Conservation (phyloP, 2,797 vertebrate genomes). For the Bufotes viridis region DNA sequence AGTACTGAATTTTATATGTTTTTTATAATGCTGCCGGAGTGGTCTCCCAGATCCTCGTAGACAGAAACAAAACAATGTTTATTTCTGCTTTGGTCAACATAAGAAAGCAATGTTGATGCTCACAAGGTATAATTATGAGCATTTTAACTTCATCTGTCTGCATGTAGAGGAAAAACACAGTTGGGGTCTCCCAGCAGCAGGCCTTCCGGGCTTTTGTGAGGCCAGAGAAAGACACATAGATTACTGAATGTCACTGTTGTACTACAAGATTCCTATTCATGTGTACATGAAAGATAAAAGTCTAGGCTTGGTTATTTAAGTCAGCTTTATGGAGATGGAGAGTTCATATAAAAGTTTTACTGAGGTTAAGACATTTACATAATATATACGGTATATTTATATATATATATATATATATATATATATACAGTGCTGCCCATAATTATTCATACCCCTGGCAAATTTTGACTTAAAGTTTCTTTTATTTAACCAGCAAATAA, state of each 20-base stretch:
- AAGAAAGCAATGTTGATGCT: neutral
- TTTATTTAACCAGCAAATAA: too few relatives aligned
- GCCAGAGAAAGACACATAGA: slow-evolving; percentile 14
- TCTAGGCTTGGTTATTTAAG: slow-evolving; percentile 31
- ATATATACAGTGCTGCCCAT: too few relatives aligned
- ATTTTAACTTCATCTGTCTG: slow-evolving; percentile 54
- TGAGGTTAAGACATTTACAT: neutral
- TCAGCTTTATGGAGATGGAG: neutral
- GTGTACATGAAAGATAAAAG: slow-evolving; percentile 27
- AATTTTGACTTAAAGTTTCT: too few relatives aligned
- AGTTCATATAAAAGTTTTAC: neutral
- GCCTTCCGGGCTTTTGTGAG: neutral
- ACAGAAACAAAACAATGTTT: slow-evolving; percentile 21
- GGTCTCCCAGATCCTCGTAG: neutral
- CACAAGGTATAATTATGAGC: slow-evolving; percentile 39
- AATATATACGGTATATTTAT: too few relatives aligned
- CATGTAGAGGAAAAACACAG: slow-evolving; percentile 35
- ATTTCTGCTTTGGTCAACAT: slow-evolving; percentile 29
- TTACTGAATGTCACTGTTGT: slow-evolving; percentile 51
- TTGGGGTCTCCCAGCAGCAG: slow-evolving; percentile 48
- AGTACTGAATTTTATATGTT: neutral
- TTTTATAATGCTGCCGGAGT: neutral
- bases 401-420: too few relatives aligned
- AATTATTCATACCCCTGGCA: too few relatives aligned
- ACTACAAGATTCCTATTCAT: slow-evolving; percentile 39